Base-by-base conservation (phyloP, 2,113 vertebrate species). In the Campylorhamphus procurvoides region DNA sequence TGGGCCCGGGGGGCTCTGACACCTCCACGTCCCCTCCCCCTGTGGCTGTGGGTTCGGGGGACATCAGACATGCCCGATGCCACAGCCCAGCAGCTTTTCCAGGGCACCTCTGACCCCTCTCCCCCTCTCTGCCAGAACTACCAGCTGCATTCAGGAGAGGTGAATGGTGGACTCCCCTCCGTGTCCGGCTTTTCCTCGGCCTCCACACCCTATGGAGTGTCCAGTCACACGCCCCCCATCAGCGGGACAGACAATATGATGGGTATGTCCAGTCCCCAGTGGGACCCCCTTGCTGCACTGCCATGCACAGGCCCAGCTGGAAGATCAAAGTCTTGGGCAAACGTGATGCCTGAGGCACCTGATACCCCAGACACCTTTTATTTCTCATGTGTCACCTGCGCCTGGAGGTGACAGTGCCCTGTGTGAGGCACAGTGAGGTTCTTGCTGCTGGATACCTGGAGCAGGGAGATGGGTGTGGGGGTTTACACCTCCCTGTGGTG, bases 81-180 rank as follows among this genome's bases (percentile, higher is more conserved):
- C 5, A 0, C 22, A 18, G 55, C 50, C 55, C 5, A 8, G 4
- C 87, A 95, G 56, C 69, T 31, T 47, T 37, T 27, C 0, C 9
- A 59, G 95, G 64, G 58, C 58, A 31, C 9, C 47, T 93, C 73
- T 95, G 96, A 98, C 98, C 74, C 64, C 14, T 68, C 84, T 97
- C 19, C 89, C 93, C 58, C 67, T 98, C 95, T 97, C 75, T 96
- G 93, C 80, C 96, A 99, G 98, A 99, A 98, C 97, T 99, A 99
- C 98, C 98, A 98, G 97, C 98, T 99, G 92, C 99, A 99, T 5
- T 97, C 98, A 78, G 98, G 98, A 7, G 99, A 99, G 92, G 99
- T 99, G 68, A 99, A 99, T 0, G 99, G 99, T 0, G 96, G 96
- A 2, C 98, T 99, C 18, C 98, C 99, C 1, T 97, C 98, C 0